phyloP scores from a whole-genome alignment of 2,888 invertebrate species.

The Xanthia icteritia region DNA sequence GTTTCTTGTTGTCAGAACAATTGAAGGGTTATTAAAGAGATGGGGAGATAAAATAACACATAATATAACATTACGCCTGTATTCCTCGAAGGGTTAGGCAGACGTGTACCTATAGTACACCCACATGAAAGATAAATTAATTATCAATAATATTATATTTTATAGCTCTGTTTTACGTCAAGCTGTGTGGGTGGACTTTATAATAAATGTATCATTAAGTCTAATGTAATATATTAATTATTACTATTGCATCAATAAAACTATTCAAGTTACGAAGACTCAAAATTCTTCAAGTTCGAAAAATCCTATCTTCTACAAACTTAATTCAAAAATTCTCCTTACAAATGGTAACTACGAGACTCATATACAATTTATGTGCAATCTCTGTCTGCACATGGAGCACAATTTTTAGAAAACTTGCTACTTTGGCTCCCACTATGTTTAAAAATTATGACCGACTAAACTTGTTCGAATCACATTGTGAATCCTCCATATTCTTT shows the following conservation, averaged over 20 bases:
- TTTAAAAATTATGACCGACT: constrained; percentile 52
- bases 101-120: too few relatives aligned
- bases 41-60: not conserved
- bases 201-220: not conserved
- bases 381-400: constrained; percentile 43
- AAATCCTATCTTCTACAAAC: constrained; percentile 17
- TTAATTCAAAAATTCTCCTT: constrained; percentile 42
- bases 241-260: not conserved
- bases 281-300: constrained; percentile 5
- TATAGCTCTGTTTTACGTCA: not conserved
- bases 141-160: not conserved
- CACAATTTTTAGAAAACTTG: constrained; percentile 52
- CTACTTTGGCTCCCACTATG: constrained; percentile 40
- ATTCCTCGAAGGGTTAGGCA: too few relatives aligned
- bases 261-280: not conserved
- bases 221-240: too few relatives aligned
- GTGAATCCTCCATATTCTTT: constrained; percentile 36
- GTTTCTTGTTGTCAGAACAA: constrained; percentile 14
- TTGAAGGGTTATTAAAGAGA: constrained; percentile 7
- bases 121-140: not conserved
- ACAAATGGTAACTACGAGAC: constrained; percentile 54
- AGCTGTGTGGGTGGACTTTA: not conserved
- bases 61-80: too few relatives aligned
- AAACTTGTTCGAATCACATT: constrained; percentile 50
- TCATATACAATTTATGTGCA: constrained; percentile 60